Conservation (phyloP, 2,113 vertebrate genomes). For the Caloenas nicobarica region DNA sequence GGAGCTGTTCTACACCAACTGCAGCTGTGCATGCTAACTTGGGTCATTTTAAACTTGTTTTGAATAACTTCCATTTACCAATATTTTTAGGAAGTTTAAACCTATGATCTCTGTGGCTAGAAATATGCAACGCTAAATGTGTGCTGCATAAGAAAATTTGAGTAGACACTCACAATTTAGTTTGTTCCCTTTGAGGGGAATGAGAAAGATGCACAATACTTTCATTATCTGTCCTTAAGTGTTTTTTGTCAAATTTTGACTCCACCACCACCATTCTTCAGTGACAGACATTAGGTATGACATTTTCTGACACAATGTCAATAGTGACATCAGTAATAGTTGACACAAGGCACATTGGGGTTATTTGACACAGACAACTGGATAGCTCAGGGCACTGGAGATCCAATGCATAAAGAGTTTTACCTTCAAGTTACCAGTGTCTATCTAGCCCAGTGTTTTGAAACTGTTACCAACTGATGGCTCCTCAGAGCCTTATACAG, state of each 20-base stretch:
- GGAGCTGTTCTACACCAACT: neutral
- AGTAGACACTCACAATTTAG: conserved; percentile 11
- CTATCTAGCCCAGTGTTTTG: neutral
- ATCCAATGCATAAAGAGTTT: conserved; percentile 14
- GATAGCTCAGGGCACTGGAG: conserved; percentile 50
- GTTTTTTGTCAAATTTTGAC: conserved; percentile 63
- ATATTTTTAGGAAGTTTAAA: neutral
- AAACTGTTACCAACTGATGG: conserved; percentile 27
- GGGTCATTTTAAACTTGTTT: neutral
- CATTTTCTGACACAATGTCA: conserved; percentile 39
- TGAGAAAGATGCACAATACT: neutral
- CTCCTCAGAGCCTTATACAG: conserved; percentile 33
- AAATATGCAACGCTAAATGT: neutral
- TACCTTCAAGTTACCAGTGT: conserved; percentile 46
- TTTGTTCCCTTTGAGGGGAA: neutral
- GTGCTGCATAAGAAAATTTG: neutral
- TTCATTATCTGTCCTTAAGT: conserved; percentile 48
- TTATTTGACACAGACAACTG: conserved; percentile 53
- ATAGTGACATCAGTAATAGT: conserved; percentile 33
- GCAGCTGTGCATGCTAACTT: neutral
- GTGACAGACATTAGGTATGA: conserved; percentile 8
- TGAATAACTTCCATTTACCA: neutral
- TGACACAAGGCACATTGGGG: conserved; percentile 70
- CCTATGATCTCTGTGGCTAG: neutral
- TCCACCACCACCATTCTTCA: conserved; percentile 33